Percentiles rank a stretch among this genome's conserved stretches.
Evolutionary conservation across 2,797 vertebrate genomes (phyloP).

Genomic region (Spatula versicolor): DNA sequence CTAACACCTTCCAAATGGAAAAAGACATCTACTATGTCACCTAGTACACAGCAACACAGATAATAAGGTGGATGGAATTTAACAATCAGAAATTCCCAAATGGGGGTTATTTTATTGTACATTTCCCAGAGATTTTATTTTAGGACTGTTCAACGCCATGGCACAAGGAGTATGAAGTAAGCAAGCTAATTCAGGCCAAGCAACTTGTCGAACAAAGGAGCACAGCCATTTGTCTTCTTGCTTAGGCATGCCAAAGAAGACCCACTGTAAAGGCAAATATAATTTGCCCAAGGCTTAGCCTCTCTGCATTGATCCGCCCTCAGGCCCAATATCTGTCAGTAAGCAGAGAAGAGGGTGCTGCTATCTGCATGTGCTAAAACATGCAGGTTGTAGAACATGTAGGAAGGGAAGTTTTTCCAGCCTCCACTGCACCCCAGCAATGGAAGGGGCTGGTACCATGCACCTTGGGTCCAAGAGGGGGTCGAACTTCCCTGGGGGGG

Average conservation of each 20-base stretch:
- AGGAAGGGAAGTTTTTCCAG: background rate
- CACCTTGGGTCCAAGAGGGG: too few species aligned
- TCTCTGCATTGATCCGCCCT: background rate
- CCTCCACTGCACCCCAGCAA: background rate
- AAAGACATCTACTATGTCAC: background rate
- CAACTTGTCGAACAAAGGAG: background rate
- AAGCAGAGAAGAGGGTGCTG: background rate
- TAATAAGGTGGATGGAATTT: background rate
- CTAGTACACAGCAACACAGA: background rate
- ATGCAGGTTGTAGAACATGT: accelerated
- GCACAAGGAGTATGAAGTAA: background rate
- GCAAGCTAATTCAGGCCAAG: background rate
- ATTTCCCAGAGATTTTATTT: background rate
- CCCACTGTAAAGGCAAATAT: background rate
- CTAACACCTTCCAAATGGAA: background rate
- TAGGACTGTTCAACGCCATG: background rate
- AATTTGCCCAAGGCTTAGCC: background rate
- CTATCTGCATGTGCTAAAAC: background rate
- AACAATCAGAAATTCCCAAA: background rate
- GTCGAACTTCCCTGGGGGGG: too few species aligned
- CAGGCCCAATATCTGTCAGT: background rate
- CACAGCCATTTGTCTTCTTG: background rate
- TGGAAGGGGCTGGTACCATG: background rate
- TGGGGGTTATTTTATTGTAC: background rate
- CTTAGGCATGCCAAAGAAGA: background rate